Percentiles rank a stretch among this genome's conserved stretches.
phyloP scores from a whole-genome alignment of 1,140 invertebrate species.

The Spodoptera litura region DNA sequence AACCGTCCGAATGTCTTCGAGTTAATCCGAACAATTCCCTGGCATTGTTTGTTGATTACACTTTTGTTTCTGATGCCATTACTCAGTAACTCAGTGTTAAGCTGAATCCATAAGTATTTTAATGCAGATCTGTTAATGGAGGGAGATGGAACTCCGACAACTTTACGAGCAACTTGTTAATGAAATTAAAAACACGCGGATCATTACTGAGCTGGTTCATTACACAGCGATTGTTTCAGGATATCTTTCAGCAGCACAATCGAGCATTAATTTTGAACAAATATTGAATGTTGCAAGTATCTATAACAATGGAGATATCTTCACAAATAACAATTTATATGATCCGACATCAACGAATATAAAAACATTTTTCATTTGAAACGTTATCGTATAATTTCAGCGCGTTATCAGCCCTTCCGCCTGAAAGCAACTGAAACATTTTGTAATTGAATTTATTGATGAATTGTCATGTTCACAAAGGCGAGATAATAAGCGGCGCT shows the following conservation, averaged over 20 bases:
- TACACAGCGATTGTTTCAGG: too few species aligned
- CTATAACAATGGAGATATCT: not conserved
- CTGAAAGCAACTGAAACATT: constrained; percentile 21
- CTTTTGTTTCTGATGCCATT: constrained; percentile 5
- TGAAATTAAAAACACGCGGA: not conserved
- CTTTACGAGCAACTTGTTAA: not conserved
- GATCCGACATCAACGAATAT: not conserved
- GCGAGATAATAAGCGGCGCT: constrained; percentile 8
- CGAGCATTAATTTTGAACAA: too few species aligned
- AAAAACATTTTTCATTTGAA: not conserved
- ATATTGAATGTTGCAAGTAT: not conserved
- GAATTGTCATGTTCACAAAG: constrained; percentile 10
- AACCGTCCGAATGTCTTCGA: constrained; percentile 5
- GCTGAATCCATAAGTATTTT: not conserved
- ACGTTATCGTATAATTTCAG: not conserved
- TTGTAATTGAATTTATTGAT: constrained; percentile 22
- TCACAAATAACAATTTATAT: not conserved
- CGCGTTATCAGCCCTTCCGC: not conserved
- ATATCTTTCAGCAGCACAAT: too few species aligned
- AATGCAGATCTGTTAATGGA: not conserved
- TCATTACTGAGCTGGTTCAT: too few species aligned
- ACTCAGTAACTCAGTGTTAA: not conserved
- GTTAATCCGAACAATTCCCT: constrained; percentile 13
- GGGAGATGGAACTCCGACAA: not conserved
- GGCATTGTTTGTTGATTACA: constrained; percentile 19